Evolutionary conservation across 2,797 vertebrate species (phyloP).

Genomic region (Sebastes glaucus): DNA sequence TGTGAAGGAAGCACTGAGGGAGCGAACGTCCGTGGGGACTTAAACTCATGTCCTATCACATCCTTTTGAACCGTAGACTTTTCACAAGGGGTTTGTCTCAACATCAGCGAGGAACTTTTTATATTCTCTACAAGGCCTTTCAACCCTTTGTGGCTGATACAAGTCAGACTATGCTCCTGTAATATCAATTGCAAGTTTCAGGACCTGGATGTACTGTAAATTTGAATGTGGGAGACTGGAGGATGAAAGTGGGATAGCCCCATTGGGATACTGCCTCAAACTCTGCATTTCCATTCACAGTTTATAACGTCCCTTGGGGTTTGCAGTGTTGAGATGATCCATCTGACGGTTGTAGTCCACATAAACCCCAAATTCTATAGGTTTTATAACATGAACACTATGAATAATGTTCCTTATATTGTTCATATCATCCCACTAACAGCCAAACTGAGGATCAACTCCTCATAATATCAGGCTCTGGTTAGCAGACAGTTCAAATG

Average conservation of each 20-base stretch:
- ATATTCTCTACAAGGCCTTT: neutral
- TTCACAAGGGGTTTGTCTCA: conserved; percentile 22
- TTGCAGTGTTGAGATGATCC: neutral
- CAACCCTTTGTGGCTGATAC: neutral
- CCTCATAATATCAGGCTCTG: neutral
- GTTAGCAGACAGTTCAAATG: neutral
- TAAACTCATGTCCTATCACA: conserved; percentile 33
- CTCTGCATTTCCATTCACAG: neutral
- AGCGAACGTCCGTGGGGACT: neutral
- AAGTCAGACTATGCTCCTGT: neutral
- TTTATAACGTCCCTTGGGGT: neutral
- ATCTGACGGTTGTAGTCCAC: neutral
- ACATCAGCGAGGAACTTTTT: neutral
- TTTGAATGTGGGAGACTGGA: neutral
- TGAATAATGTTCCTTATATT: neutral
- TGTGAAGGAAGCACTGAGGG: neutral
- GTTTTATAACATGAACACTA: neutral
- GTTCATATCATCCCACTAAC: neutral
- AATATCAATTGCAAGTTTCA: neutral
- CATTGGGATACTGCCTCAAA: neutral
- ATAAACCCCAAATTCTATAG: neutral
- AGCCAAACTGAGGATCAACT: neutral
- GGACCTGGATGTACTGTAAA: neutral
- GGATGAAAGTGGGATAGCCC: neutral
- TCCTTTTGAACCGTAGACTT: conserved; percentile 22